Conservation (phyloP, 2,113 vertebrate species). For the Passer montanus region DNA sequence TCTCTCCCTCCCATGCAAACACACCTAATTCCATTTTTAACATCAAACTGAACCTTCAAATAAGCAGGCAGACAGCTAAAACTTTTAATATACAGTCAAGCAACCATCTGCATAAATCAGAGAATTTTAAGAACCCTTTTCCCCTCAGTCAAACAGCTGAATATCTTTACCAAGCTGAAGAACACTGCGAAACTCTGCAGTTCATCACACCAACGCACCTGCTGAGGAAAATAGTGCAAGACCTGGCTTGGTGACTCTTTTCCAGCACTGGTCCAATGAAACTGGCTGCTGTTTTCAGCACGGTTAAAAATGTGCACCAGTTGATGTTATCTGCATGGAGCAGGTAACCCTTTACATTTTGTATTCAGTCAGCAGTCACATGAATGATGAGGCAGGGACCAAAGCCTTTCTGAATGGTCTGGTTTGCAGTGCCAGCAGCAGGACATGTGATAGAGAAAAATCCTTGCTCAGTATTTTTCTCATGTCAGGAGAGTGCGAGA, state of each 20-base stretch:
- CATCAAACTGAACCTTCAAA: background rate
- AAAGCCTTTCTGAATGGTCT: slow-evolving; percentile 19
- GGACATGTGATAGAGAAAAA: background rate
- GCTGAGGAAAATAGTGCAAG: slow-evolving; percentile 1
- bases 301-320: slow-evolving; percentile 2
- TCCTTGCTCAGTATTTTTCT: slow-evolving; percentile 22
- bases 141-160: background rate
- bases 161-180: background rate
- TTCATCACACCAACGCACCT: background rate
- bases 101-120: background rate
- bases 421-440: slow-evolving; percentile 25
- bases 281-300: background rate
- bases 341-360: background rate
- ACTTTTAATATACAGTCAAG: background rate
- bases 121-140: background rate
- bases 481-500: background rate
- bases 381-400: slow-evolving; percentile 4
- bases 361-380: slow-evolving; percentile 53
- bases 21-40: background rate
- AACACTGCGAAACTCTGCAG: background rate
- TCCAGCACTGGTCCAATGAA: slow-evolving; percentile 16
- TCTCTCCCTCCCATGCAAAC: background rate
- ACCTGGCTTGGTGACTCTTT: background rate
- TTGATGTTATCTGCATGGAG: slow-evolving; percentile 34
- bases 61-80: background rate